These are phyloP conservation scores for Apeira syringaria DNA, from an alignment of 2,888 invertebrate species.

Conservation along the genomic window DNA sequence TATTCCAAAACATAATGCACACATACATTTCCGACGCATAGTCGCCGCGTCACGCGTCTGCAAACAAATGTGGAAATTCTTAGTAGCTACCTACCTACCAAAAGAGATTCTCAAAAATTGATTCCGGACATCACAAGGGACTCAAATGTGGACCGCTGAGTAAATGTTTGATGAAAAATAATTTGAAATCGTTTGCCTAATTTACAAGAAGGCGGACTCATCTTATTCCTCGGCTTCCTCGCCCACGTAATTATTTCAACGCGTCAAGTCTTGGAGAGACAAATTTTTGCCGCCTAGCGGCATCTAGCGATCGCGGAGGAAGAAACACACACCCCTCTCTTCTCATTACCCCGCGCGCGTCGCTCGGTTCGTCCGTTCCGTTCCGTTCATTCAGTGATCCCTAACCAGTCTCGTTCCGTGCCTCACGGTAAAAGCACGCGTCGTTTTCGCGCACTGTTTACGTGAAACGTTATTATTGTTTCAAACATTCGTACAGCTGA, in stretches of 20 bases:
- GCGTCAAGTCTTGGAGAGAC: constrained; percentile 30
- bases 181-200: constrained; percentile 74
- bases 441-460: constrained; percentile 30
- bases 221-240: constrained; percentile 29
- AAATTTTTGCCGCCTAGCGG: constrained; percentile 41
- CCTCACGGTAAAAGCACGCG: constrained; percentile 42
- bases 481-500: constrained; percentile 77
- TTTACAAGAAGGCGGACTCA: constrained; percentile 56
- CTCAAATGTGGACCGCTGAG: constrained; percentile 59
- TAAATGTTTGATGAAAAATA: constrained; percentile 70
- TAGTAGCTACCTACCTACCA: no score
- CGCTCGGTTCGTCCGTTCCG: constrained; percentile 42
- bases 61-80: constrained; percentile 66
- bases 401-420: constrained; percentile 68
- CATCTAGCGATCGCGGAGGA: constrained; percentile 55
- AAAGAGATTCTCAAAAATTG: constrained; percentile 69
- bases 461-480: constrained; percentile 71
- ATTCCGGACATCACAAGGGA: constrained; percentile 67
- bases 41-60: constrained; percentile 59
- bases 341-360: constrained; percentile 37
- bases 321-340: constrained; percentile 31
- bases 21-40: constrained; percentile 80
- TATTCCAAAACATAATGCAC: constrained; percentile 69
- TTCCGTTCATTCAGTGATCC: constrained; percentile 65
- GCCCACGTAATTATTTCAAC: constrained; percentile 47